phyloP scores from a whole-genome alignment of 2,888 invertebrate species.

The Amblyjoppa fuscipennis region DNA sequence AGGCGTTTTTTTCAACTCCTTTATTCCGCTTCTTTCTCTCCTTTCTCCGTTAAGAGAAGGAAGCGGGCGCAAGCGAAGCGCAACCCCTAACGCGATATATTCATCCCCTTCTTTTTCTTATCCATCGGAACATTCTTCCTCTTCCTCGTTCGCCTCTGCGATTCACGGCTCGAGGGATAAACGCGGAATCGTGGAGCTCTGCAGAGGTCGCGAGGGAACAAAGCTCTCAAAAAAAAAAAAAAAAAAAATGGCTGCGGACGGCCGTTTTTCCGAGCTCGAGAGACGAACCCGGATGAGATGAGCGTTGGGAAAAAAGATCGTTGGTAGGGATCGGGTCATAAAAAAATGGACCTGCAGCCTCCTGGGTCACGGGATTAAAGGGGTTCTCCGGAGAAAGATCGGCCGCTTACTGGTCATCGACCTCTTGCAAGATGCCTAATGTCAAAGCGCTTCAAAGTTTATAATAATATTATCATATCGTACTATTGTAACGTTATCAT shows the following conservation, averaged over 20 bases:
- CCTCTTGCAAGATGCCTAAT: neutral
- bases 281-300: neutral
- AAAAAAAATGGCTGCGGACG: slow-evolving; percentile 65
- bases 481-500: neutral
- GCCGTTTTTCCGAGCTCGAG: slow-evolving; percentile 62
- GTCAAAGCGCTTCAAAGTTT: neutral
- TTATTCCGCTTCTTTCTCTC: slow-evolving; percentile 55
- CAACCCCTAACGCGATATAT: slow-evolving; percentile 45
- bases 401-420: slow-evolving; percentile 1
- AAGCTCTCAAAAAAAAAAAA: slow-evolving; percentile 64
- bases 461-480: neutral
- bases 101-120: slow-evolving; percentile 58
- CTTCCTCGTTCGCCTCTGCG: slow-evolving; percentile 38
- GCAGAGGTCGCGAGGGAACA: slow-evolving; percentile 48
- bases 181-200: slow-evolving; percentile 57
- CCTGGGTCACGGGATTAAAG: slow-evolving; percentile 41
- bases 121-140: slow-evolving; percentile 43
- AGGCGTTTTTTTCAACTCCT: slow-evolving; percentile 66
- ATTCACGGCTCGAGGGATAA: slow-evolving; percentile 19
- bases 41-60: slow-evolving; percentile 62
- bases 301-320: slow-evolving; percentile 46
- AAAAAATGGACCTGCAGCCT: slow-evolving; percentile 64
- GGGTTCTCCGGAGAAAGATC: slow-evolving; percentile 32
- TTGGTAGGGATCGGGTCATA: slow-evolving; percentile 39
- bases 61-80: slow-evolving; percentile 12